Conservation (phyloP, 2,888 invertebrate genomes). For the Mythimna vitellina region DNA sequence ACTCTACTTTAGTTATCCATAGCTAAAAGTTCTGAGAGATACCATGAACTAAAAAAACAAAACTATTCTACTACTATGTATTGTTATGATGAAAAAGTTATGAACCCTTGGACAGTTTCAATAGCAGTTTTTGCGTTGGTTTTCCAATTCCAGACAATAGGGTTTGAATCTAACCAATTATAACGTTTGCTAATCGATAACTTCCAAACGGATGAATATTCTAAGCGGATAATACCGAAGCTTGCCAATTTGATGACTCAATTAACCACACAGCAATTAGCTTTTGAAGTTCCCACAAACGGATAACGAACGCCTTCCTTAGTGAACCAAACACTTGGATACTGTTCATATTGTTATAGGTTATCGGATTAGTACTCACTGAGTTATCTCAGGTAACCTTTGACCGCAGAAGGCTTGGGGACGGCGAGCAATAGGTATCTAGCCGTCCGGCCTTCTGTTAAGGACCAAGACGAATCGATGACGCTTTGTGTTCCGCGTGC, state of each 20-base stretch:
- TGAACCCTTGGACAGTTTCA: neutral
- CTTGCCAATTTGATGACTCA: conserved; percentile 48
- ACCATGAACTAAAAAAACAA: too few species aligned
- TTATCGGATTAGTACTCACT: conserved; percentile 29
- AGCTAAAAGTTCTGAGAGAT: too few species aligned
- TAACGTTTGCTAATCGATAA: conserved; percentile 14
- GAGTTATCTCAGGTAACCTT: conserved; percentile 49
- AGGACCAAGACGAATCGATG: too few species aligned
- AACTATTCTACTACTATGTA: too few species aligned
- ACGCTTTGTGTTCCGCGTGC: too few species aligned
- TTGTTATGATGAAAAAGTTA: too few species aligned
- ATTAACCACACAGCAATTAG: conserved; percentile 52
- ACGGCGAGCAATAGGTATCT: too few species aligned
- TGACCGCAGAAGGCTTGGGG: conserved; percentile 40
- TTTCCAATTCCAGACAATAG: neutral
- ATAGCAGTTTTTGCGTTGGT: neutral
- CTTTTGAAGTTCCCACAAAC: conserved; percentile 47
- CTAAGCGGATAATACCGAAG: conserved; percentile 23
- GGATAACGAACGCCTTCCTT: conserved; percentile 42
- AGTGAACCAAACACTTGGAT: conserved; percentile 29
- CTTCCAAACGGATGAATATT: conserved; percentile 31
- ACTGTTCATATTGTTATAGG: conserved; percentile 19
- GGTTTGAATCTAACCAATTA: conserved; percentile 25
- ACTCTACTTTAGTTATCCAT: too few species aligned
- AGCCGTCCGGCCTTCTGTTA: too few species aligned